Evolutionary conservation across 2,113 vertebrate species (phyloP).

Genomic region (Speoplatyrhinus poulsoni): DNA sequence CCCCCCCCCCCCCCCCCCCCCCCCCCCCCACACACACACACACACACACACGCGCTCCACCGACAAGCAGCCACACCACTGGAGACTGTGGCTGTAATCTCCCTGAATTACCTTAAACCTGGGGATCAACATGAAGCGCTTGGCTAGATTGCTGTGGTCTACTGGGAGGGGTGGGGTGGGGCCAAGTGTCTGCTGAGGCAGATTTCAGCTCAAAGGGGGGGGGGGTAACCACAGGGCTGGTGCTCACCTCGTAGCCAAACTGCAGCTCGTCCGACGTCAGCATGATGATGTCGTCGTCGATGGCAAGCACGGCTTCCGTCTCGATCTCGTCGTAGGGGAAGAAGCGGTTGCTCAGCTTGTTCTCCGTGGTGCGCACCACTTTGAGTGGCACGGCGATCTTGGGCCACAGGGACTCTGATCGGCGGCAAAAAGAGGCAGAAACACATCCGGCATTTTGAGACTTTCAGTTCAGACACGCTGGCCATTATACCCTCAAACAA

Average conservation of each 20-base stretch:
- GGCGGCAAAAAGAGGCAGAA: background rate
- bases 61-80: constrained; percentile 33
- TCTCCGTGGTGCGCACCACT: constrained; percentile 93
- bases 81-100: constrained; percentile 54
- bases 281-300: constrained; percentile 99
- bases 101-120: constrained; percentile 53
- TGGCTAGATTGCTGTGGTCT: constrained; percentile 13
- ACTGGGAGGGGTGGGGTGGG: constrained; percentile 4
- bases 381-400: constrained; percentile 93
- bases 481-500: too few species aligned
- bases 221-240: background rate
- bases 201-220: background rate
- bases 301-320: constrained; percentile 94
- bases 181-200: background rate
- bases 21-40: too few species aligned
- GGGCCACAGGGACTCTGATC: constrained; percentile 92
- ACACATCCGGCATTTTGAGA: constrained; percentile 32
- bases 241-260: constrained; percentile 94
- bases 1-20: background rate
- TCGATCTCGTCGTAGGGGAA: constrained; percentile 97
- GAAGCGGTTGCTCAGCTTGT: constrained; percentile 98
- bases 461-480: background rate
- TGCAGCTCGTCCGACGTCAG: constrained; percentile 96
- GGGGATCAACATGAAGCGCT: constrained; percentile 54
- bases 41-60: background rate